Base-by-base conservation (phyloP, 2,113 vertebrate species). In the Catharus bicknelli region DNA sequence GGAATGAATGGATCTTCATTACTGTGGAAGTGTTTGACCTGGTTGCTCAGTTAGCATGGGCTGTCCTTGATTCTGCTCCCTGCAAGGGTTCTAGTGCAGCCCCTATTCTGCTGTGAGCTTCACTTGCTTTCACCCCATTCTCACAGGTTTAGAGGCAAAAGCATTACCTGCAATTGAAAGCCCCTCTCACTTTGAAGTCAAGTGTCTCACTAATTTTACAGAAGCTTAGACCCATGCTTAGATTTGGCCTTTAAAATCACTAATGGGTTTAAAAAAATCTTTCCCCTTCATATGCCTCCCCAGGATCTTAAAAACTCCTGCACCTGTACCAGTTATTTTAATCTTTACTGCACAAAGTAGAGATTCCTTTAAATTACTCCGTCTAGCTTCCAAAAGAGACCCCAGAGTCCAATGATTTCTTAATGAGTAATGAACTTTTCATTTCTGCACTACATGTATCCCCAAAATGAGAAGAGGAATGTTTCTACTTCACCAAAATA, bases 41-140 rank as follows among this genome's bases (percentile, higher is more conserved):
- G 98, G 95, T 98, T 98, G 98, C 97, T 98, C 97, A 98, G 97
- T 97, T 98, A 98, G 97, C 98, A 98, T 98, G 96, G 97, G 96
- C 96, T 97, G 95, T 91, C 94, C 93, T 97, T 21, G 92, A 98
- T 98, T 98, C 96, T 68, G 94, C 96, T 97, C 97, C 74, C 96
- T 84, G 97, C 96, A 97, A 98, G 97, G 90, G 96, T 97, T 97
- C 97, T 58, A 18, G 92, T 96, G 89, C 90, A 97, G 96, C 91
- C 97, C 94, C 96, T 96, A 92, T 80, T 98, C 96, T 97, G 90
- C 89, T 86, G 66, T 96, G 97, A 97, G 92, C 97, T 97, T 97
- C 77, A 45, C 94, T 97, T 97, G 86, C 84, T 95, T 98, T 97
- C 96, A 96, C 84, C 88, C 92, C 87, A 86, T 97, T 97, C 94